phyloP scores from a whole-genome alignment of 2,888 invertebrate genomes.

The Pollenia labialis region DNA sequence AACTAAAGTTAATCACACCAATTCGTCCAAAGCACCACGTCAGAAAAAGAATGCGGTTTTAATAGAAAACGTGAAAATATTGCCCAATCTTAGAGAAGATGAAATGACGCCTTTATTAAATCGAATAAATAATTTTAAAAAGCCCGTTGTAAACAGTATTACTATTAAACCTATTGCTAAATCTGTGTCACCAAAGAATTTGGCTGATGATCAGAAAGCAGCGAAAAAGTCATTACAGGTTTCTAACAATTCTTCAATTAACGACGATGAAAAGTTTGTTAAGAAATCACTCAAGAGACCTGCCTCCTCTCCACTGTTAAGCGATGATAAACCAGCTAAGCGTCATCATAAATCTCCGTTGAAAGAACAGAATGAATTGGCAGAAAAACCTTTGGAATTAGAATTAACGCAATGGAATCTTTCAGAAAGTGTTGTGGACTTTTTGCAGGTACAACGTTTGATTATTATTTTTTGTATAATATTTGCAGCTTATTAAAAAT shows the following conservation, averaged over 20 bases:
- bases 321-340: constrained; percentile 8
- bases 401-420: constrained; percentile 53
- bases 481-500: too few species aligned
- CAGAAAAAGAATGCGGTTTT: neutral
- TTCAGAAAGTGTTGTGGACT: constrained; percentile 68
- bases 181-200: neutral
- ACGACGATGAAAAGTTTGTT: constrained; percentile 21
- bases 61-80: constrained; percentile 55
- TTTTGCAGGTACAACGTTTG: constrained; percentile 69
- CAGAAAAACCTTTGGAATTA: constrained; percentile 8
- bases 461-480: neutral
- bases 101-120: constrained; percentile 36
- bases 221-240: neutral
- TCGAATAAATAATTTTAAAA: constrained; percentile 8
- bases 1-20: neutral
- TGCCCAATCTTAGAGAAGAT: constrained; percentile 19
- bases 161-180: neutral
- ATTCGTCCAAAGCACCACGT: neutral
- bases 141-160: neutral
- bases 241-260: neutral
- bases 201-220: neutral
- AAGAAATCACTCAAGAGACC: constrained; percentile 36
- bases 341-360: constrained; percentile 12
- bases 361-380: neutral
- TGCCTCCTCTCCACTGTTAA: constrained; percentile 16